These are phyloP conservation scores for Corydoras maculifer DNA, from an alignment of 2,113 vertebrate genomes.

Conservation along the genomic window DNA sequence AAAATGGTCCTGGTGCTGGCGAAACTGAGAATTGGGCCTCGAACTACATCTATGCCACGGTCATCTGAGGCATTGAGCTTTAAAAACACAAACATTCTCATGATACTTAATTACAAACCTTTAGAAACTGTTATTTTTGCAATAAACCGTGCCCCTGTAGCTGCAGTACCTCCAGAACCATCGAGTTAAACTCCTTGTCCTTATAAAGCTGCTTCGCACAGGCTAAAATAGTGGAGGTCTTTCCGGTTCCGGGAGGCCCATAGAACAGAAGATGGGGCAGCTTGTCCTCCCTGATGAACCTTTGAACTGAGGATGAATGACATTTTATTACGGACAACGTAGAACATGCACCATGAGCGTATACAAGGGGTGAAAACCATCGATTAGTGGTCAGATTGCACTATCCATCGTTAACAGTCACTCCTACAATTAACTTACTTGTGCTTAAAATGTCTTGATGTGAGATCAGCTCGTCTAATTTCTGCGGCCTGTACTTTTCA, in stretches of 20 bases:
- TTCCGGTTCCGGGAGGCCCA: constrained; percentile 93
- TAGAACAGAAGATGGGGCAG: constrained; percentile 91
- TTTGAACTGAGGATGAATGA: constrained; percentile 70
- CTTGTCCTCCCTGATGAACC: constrained; percentile 86
- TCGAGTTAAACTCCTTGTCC: constrained; percentile 85
- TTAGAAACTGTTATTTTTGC: too few species aligned
- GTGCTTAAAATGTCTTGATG: constrained; percentile 88
- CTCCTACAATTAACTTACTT: constrained; percentile 62
- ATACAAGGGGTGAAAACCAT: too few species aligned
- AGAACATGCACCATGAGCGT: too few species aligned
- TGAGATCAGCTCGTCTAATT: constrained; percentile 84
- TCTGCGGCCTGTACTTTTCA: constrained; percentile 91
- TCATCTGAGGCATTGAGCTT: constrained; percentile 96
- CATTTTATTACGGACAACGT: neutral
- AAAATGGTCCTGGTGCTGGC: constrained; percentile 97
- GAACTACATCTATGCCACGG: constrained; percentile 86
- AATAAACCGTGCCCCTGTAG: neutral
- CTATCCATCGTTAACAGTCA: too few species aligned
- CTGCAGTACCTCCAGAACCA: constrained; percentile 87
- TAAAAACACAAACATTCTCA: neutral
- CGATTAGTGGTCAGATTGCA: too few species aligned
- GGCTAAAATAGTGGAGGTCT: constrained; percentile 93
- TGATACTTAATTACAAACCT: neutral
- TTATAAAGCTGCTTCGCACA: constrained; percentile 87
- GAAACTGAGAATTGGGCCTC: constrained; percentile 90